A percentile compares a stretch with the other conserved stretches of the same genome.
These are phyloP conservation scores for Drymodes brunneopygia DNA, from an alignment of 2,113 vertebrate genomes.

Conservation along the genomic window DNA sequence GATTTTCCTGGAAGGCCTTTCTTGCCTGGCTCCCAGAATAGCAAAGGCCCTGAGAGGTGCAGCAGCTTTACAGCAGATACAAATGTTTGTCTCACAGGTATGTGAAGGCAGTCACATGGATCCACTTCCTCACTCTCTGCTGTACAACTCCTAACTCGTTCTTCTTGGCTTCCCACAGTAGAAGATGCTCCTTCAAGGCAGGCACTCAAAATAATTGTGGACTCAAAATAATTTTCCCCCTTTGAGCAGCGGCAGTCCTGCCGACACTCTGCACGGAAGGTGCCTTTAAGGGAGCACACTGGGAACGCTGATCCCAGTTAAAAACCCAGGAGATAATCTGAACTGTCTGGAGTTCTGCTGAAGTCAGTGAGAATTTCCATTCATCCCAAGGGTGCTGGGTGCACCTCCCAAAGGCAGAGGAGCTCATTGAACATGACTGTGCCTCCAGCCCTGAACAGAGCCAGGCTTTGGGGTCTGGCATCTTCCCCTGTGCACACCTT, in stretches of 20 bases:
- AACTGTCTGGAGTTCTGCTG: not conserved
- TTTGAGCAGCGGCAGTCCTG: not conserved
- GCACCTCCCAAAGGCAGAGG: not conserved
- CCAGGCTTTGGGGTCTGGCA: not conserved
- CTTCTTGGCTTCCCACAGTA: not conserved
- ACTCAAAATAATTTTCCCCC: not conserved
- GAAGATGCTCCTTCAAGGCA: not conserved
- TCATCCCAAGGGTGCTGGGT: not conserved
- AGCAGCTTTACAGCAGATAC: not conserved
- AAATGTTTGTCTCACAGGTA: not conserved
- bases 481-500: not conserved
- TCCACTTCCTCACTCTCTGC: not conserved
- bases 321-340: not conserved
- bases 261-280: not conserved
- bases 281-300: not conserved
- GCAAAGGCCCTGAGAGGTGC: not conserved
- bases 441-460: not conserved
- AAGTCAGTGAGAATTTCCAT: not conserved
- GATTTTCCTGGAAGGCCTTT: not conserved
- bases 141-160: not conserved
- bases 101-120: not conserved
- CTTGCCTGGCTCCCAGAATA: not conserved
- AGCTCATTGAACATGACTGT: not conserved
- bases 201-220: not conserved
- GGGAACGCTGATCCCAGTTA: not conserved